A percentile compares a stretch with the other conserved stretches of the same genome.
These are phyloP conservation scores for Ephialtes manifestator DNA, from an alignment of 2,888 invertebrate genomes.

Conservation along the genomic window DNA sequence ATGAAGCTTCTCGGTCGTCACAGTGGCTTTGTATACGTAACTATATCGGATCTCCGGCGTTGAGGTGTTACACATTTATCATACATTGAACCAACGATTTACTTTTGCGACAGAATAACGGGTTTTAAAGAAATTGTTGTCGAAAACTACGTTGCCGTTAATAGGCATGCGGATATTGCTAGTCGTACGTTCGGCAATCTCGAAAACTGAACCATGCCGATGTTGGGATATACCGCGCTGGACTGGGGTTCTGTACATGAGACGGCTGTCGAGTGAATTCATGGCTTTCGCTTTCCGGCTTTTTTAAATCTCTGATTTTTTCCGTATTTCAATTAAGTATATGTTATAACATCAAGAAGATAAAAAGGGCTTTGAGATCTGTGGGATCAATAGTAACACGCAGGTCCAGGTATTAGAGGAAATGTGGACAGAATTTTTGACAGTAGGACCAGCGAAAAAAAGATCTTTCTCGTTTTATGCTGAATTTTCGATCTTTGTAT, in stretches of 20 bases:
- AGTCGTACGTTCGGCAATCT: background rate
- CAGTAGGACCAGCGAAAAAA: constrained; percentile 1
- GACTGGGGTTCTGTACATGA: background rate
- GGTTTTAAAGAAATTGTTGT: background rate
- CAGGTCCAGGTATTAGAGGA: background rate
- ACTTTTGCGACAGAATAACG: background rate
- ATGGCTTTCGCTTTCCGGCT: constrained; percentile 7
- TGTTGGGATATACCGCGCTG: background rate
- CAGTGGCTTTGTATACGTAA: too few species aligned
- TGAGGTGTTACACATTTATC: too few species aligned
- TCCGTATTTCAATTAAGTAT: background rate
- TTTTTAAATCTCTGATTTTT: background rate
- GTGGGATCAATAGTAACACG: background rate
- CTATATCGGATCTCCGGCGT: too few species aligned
- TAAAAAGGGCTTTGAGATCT: constrained; percentile 1
- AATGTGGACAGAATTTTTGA: background rate
- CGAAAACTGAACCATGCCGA: background rate
- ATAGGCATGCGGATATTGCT: too few species aligned
- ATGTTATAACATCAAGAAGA: background rate
- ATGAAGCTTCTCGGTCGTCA: too few species aligned
- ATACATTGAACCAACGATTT: background rate
- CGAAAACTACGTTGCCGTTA: background rate
- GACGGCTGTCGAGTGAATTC: background rate
- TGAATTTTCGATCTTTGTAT: constrained; percentile 8
- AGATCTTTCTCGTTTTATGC: background rate